These are phyloP conservation scores for Trichoplusia ni DNA, from an alignment of 1,140 invertebrate species.

Conservation along the genomic window DNA sequence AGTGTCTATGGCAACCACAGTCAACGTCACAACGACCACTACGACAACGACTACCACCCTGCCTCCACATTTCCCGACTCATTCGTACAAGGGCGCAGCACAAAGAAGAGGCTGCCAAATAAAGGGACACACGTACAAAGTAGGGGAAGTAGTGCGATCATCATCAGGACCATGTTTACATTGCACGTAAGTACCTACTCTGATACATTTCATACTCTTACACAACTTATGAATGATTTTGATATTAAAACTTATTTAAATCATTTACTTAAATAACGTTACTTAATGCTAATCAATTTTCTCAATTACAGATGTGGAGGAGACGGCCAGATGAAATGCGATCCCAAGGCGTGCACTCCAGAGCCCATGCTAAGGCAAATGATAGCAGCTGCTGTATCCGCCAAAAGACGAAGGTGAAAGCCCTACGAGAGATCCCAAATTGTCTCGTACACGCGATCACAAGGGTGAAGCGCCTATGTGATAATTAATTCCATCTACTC, in stretches of 20 bases:
- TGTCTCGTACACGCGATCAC: slow-evolving; percentile 56
- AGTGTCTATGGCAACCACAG: slow-evolving; percentile 89
- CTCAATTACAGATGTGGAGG: slow-evolving; percentile 88
- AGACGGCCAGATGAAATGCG: slow-evolving; percentile 96
- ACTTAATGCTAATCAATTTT: slow-evolving; percentile 11
- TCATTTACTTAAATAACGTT: neutral
- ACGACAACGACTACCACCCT: slow-evolving; percentile 93
- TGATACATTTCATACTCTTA: neutral
- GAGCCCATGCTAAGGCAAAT: slow-evolving; percentile 94
- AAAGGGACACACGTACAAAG: slow-evolving; percentile 89
- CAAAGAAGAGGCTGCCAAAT: slow-evolving; percentile 91
- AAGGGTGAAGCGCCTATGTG: slow-evolving; percentile 62
- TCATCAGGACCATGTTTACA: slow-evolving; percentile 94
- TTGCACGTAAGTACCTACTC: slow-evolving; percentile 91
- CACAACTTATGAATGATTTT: neutral
- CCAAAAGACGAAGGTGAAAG: slow-evolving; percentile 88
- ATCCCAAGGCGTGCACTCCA: slow-evolving; percentile 92
- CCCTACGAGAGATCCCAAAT: slow-evolving; percentile 37
- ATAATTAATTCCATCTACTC: slow-evolving; percentile 70
- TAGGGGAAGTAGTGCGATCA: slow-evolving; percentile 91
- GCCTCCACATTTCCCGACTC: slow-evolving; percentile 90
- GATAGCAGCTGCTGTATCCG: slow-evolving; percentile 88
- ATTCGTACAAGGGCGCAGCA: slow-evolving; percentile 88
- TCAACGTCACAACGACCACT: slow-evolving; percentile 91
- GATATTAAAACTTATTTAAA: neutral